These are phyloP conservation scores for Agapornis canus DNA, from an alignment of 2,797 vertebrate species.

Conservation along the genomic window DNA sequence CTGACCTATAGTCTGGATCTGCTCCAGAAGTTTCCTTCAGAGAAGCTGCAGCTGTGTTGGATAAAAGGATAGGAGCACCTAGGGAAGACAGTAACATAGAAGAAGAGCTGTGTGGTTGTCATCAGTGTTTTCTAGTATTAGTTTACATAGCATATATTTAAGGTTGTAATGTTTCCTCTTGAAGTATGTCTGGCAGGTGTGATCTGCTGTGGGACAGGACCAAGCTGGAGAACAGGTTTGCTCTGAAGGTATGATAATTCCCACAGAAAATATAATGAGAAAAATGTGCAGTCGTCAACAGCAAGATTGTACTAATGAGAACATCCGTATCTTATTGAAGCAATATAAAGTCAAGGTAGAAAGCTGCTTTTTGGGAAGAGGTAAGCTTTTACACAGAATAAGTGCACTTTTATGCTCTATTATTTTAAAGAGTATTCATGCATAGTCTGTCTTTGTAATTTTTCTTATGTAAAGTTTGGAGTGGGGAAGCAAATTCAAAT, in stretches of 20 bases:
- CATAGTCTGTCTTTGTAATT: not conserved
- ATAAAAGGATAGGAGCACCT: not conserved
- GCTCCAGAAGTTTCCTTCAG: not conserved
- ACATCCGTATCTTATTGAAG: not conserved
- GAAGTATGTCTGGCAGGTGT: not conserved
- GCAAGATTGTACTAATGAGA: not conserved
- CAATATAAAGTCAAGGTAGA: not conserved
- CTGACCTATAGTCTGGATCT: accelerated
- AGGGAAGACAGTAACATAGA: not conserved
- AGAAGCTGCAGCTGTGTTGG: not conserved
- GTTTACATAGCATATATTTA: not conserved
- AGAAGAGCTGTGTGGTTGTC: not conserved
- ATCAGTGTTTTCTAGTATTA: not conserved
- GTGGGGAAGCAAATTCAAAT: not conserved
- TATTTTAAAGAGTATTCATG: not conserved
- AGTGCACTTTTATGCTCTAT: not conserved
- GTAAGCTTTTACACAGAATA: not conserved
- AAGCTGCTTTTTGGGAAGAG: not conserved
- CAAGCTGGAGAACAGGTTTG: not conserved
- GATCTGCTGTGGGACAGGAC: not conserved
- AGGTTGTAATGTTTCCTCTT: not conserved
- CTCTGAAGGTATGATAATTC: not conserved
- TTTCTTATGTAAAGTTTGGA: not conserved
- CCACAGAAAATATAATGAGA: not conserved
- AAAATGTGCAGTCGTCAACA: not conserved